phyloP scores from a whole-genome alignment of 2,888 invertebrate species.

The Eristalis tenax region DNA sequence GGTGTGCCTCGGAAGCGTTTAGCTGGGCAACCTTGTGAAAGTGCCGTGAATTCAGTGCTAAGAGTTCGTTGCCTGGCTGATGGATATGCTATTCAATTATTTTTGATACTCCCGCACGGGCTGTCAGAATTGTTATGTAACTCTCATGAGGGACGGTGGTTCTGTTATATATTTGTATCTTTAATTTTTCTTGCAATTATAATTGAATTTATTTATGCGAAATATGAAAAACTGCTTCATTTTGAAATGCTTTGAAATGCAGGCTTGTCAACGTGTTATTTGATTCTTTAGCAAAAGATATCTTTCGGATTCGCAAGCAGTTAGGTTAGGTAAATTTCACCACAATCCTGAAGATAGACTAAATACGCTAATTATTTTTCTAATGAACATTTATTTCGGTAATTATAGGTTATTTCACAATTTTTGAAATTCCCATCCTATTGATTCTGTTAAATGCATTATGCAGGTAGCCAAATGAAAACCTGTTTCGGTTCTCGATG shows the following conservation, averaged over 20 bases:
- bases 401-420: slow-evolving; percentile 27
- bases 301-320: not conserved
- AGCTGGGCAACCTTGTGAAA: not conserved
- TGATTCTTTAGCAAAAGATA: not conserved
- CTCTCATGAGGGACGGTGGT: slow-evolving; percentile 23
- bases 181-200: not conserved
- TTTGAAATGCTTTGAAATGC: not conserved
- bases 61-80: slow-evolving; percentile 11
- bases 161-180: not conserved
- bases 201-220: not conserved
- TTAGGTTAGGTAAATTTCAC: slow-evolving; percentile 36
- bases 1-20: slow-evolving; percentile 27
- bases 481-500: not conserved
- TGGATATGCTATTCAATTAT: not conserved
- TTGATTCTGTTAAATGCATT: not conserved
- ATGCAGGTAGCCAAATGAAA: not conserved
- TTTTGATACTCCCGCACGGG: not conserved
- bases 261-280: slow-evolving; percentile 8
- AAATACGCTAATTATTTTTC: slow-evolving; percentile 19
- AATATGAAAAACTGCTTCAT: not conserved
- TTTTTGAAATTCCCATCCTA: not conserved
- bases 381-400: not conserved
- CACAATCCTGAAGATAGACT: not conserved
- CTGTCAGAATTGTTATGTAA: slow-evolving; percentile 59
- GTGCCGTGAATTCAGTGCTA: slow-evolving; percentile 5